Evolutionary conservation across 2,797 vertebrate genomes (phyloP), one percentile per base, ranked within the genome.

Genomic region (Enteromius paludinosus): DNA sequence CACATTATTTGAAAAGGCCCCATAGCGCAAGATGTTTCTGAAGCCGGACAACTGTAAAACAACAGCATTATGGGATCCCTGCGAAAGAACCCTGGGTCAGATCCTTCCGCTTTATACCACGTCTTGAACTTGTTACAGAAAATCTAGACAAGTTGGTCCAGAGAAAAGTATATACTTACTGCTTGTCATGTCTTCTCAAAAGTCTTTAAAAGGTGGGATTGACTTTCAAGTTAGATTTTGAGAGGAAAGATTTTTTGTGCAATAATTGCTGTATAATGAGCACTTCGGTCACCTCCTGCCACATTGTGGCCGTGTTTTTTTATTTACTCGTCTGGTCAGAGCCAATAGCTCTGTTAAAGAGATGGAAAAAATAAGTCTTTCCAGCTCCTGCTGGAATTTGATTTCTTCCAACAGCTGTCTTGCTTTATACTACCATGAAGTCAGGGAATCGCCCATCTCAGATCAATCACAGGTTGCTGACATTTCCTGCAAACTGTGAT

Each of bases 361-460:
- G 93, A 96, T 95, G 95, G 96, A 95, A 96, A 96, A 95, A 95
- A 92, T 90, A 95, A 96, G 94, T 91, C 92, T 91, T 91, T 94
- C 92, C 92, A 93, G 93, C 95, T 92, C 94, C 94, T 95, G 92
- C 91, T 90, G 94, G 92, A 94, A 94, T 96, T 94, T 94, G 92
- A 94, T 95, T 95, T 95, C 92, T 94, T 91, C 92, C 92, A 95
- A 93, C 96, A 97, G 96, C 96, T 97, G 96, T 94, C 95, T 96
- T 91, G 90, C 92, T 96, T 96, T 96, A 96, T 93, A 94, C 92
- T 94, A 96, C 94, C 93, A 95, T 95, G 94, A 95, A 96, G 95
- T 95, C 94, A 93, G 92, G 91, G 93, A 94, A 92, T 95, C 85
- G 88, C 92, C 94, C 94, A 91, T 95, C 93, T 94, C 93, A 93